Evolutionary conservation across 2,113 vertebrate species (phyloP).

Genomic region (Montifringilla adamsi): DNA sequence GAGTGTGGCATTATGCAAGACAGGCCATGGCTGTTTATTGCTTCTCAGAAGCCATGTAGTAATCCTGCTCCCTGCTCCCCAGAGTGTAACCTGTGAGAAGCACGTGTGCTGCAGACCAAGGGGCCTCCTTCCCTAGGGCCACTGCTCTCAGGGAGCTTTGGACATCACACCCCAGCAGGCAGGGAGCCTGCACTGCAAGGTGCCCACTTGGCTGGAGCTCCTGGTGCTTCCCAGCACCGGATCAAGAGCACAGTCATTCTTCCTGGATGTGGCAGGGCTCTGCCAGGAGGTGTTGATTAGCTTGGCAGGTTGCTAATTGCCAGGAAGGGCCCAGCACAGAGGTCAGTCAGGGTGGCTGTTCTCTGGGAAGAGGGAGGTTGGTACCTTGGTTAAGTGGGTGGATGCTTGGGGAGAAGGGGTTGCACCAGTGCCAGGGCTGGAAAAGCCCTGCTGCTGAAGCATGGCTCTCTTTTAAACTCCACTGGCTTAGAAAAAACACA

Average conservation of each 20-base stretch:
- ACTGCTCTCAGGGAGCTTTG: background rate
- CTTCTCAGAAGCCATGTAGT: background rate
- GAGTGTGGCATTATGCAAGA: background rate
- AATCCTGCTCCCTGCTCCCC: background rate
- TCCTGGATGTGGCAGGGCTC: background rate
- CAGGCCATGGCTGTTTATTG: background rate
- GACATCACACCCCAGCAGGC: background rate
- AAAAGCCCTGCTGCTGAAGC: background rate
- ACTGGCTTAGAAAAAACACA: background rate
- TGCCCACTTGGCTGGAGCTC: background rate
- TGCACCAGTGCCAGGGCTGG: background rate
- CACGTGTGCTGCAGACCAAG: rapidly evolving
- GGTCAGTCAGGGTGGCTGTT: background rate
- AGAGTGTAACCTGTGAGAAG: background rate
- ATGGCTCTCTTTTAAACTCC: background rate
- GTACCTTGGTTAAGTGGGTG: rapidly evolving
- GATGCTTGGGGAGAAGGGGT: background rate
- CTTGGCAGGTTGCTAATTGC: background rate
- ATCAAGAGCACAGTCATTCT: background rate
- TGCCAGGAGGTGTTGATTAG: constrained; percentile 14
- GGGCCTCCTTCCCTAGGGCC: background rate
- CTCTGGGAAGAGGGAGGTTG: background rate
- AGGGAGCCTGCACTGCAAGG: background rate
- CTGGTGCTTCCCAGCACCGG: constrained; percentile 5
- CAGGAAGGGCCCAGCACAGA: background rate